A percentile compares a stretch with the other conserved stretches of the same genome.
Evolutionary conservation across 2,797 vertebrate species (phyloP).

Genomic region (Hephaestus fuliginosus): DNA sequence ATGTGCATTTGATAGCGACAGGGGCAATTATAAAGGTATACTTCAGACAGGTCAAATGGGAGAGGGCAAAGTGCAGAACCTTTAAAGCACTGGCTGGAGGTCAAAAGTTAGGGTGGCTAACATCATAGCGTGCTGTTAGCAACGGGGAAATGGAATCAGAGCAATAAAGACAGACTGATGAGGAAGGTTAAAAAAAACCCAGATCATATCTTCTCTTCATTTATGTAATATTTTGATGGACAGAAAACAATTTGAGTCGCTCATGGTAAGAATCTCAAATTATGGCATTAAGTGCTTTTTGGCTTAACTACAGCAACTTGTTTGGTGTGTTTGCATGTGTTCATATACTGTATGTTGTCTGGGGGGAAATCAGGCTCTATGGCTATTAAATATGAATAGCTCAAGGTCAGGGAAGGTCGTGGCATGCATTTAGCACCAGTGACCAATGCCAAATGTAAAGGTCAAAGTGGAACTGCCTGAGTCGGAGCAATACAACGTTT

Average conservation of each 20-base stretch:
- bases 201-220: slow-evolving; percentile 28
- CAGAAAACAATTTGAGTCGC: slow-evolving; percentile 22
- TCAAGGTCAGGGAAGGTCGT: slow-evolving; percentile 81
- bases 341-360: slow-evolving; percentile 38
- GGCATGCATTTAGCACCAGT: slow-evolving; percentile 81
- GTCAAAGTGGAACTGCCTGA: slow-evolving; percentile 85
- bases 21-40: slow-evolving; percentile 89
- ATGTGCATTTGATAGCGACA: slow-evolving; percentile 86
- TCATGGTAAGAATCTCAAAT: slow-evolving; percentile 44
- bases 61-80: slow-evolving; percentile 86
- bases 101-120: slow-evolving; percentile 86
- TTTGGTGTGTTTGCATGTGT: slow-evolving; percentile 16
- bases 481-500: slow-evolving; percentile 71
- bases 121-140: slow-evolving; percentile 66
- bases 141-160: slow-evolving; percentile 70
- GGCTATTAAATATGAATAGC: slow-evolving; percentile 85
- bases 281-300: slow-evolving; percentile 25
- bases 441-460: slow-evolving; percentile 86
- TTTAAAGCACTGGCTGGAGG: slow-evolving; percentile 84
- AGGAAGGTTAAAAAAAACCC: slow-evolving; percentile 16
- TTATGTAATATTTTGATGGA: slow-evolving; percentile 31
- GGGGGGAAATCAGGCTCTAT: slow-evolving; percentile 61
- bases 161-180: slow-evolving; percentile 66
- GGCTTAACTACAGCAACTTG: slow-evolving; percentile 5
- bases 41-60: slow-evolving; percentile 87